A percentile compares a stretch with the other conserved stretches of the same genome.
Evolutionary conservation across 2,888 invertebrate genomes (phyloP).

Genomic region (Epicampocera succincta): DNA sequence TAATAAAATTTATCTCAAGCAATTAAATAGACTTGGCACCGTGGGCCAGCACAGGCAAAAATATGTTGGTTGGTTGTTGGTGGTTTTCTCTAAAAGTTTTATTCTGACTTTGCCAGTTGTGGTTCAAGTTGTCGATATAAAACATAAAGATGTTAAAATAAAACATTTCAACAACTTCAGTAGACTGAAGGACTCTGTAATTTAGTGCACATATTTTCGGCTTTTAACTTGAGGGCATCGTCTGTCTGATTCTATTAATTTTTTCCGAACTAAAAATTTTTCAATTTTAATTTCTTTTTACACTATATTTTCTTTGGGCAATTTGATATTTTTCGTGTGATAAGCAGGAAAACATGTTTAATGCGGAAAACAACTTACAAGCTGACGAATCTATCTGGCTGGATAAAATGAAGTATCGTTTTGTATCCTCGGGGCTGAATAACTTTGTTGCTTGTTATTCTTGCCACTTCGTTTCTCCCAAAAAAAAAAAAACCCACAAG

Average conservation of each 20-base stretch:
- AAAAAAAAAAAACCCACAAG: too few relatives aligned
- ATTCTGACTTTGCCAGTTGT: too few relatives aligned
- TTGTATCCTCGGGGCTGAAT: constrained; percentile 62
- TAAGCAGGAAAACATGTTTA: constrained; percentile 61
- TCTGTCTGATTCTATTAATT: constrained; percentile 18
- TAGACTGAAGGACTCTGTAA: too few relatives aligned
- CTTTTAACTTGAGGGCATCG: constrained; percentile 20
- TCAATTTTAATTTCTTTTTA: constrained; percentile 34
- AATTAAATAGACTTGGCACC: neutral
- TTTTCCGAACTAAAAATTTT: neutral
- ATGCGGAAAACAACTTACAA: constrained; percentile 68
- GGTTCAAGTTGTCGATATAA: too few relatives aligned
- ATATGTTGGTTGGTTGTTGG: too few relatives aligned
- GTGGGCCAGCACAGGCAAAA: too few relatives aligned
- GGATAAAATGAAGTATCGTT: constrained; percentile 67
- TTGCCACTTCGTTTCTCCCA: constrained; percentile 1
- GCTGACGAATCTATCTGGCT: constrained; percentile 70
- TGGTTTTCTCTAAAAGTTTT: too few relatives aligned
- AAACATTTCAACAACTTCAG: too few relatives aligned
- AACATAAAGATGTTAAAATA: too few relatives aligned
- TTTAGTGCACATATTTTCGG: neutral
- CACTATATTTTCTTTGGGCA: constrained; percentile 31
- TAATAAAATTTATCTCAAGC: too few relatives aligned
- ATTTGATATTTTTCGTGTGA: constrained; percentile 70
- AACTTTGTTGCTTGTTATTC: constrained; percentile 36